These are phyloP conservation scores for Notoglanidium macrostoma DNA, from an alignment of 2,797 vertebrate genomes.

Conservation along the genomic window DNA sequence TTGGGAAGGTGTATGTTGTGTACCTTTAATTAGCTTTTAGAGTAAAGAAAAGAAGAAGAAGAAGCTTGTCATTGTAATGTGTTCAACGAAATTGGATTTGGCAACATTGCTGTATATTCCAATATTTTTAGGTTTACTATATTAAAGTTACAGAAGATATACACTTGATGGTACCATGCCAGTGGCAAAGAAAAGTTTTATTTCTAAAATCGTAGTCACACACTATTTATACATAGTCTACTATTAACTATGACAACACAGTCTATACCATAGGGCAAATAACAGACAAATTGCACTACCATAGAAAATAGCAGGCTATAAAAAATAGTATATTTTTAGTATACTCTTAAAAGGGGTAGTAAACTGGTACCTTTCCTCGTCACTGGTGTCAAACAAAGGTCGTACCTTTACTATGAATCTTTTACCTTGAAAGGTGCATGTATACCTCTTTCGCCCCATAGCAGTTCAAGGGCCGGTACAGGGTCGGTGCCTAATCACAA, in stretches of 20 bases:
- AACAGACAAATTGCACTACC: neutral
- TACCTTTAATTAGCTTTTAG: neutral
- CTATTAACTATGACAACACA: neutral
- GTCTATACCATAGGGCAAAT: neutral
- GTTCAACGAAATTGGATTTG: neutral
- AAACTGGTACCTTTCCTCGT: neutral
- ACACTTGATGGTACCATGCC: neutral
- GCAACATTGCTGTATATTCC: neutral
- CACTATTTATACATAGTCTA: neutral
- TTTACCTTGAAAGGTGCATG: neutral
- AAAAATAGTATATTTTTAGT: neutral
- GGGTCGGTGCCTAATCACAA: too few species aligned
- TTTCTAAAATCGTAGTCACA: neutral
- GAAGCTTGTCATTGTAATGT: neutral
- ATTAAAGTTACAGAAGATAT: neutral
- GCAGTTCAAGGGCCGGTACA: too few species aligned
- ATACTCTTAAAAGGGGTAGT: neutral
- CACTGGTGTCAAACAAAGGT: neutral
- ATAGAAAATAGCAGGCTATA: neutral
- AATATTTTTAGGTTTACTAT: neutral
- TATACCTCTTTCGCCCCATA: too few species aligned
- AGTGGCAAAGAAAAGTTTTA: neutral
- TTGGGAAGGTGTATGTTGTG: neutral
- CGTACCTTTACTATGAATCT: neutral
- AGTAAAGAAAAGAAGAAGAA: neutral